Conservation (phyloP, 2,113 vertebrate species). For the Thunnus maccoyii region DNA sequence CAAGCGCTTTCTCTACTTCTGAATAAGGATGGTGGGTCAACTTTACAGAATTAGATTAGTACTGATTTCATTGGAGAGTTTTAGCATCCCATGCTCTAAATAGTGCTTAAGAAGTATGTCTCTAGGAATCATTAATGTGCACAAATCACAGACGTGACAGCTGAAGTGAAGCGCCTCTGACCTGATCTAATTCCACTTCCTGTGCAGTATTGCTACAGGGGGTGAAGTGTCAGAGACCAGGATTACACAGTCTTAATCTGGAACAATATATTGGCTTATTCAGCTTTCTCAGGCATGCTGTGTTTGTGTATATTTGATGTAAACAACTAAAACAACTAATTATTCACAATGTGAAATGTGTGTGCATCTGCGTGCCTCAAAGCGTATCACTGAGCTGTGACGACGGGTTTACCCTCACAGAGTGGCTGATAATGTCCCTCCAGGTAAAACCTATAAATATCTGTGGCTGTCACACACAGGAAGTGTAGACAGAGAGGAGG, state of each 20-base stretch:
- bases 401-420: constrained; percentile 11
- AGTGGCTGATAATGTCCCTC: constrained; percentile 29
- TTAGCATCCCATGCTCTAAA: constrained; percentile 36
- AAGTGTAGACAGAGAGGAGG: constrained; percentile 20
- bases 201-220: constrained; percentile 54
- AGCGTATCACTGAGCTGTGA: constrained; percentile 27
- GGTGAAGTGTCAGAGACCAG: constrained; percentile 69
- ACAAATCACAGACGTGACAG: constrained; percentile 56
- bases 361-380: not conserved
- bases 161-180: constrained; percentile 48
- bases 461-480: constrained; percentile 14
- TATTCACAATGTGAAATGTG: constrained; percentile 28
- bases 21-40: not conserved
- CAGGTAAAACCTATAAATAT: constrained; percentile 45
- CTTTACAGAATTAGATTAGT: constrained; percentile 38
- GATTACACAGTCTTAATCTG: constrained; percentile 78
- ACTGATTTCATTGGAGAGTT: constrained; percentile 54
- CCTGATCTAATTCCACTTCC: constrained; percentile 75
- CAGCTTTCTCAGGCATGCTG: constrained; percentile 61
- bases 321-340: constrained; percentile 32
- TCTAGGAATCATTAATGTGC: constrained; percentile 55
- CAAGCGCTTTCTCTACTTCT: not conserved
- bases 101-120: constrained; percentile 47
- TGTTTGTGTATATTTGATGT: constrained; percentile 40
- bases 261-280: constrained; percentile 81